phyloP scores from a whole-genome alignment of 2,888 invertebrate genomes.

The Trissolcus japonicus region DNA sequence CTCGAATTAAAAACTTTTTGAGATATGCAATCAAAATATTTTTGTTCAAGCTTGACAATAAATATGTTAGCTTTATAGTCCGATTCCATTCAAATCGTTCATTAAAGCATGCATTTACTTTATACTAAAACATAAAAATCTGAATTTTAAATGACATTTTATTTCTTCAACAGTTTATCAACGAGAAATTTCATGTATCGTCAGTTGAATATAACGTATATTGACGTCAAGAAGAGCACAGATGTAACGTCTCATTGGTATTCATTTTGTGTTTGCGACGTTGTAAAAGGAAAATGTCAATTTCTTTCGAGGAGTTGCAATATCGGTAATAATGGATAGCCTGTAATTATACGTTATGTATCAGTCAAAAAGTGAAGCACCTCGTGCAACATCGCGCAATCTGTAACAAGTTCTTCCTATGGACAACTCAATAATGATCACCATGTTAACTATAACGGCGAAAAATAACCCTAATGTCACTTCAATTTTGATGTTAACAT shows the following conservation, averaged over 20 bases:
- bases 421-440: conserved; percentile 16
- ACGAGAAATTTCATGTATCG: too few relatives aligned
- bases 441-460: conserved; percentile 1
- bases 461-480: conserved; percentile 17
- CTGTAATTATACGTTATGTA: conserved; percentile 61
- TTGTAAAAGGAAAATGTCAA: conserved; percentile 58
- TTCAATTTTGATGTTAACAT: conserved; percentile 13
- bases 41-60: conserved; percentile 30
- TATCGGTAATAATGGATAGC: conserved; percentile 62
- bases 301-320: conserved; percentile 52
- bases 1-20: conserved; percentile 19
- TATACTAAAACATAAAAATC: neutral
- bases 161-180: too few relatives aligned
- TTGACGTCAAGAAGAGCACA: conserved; percentile 42
- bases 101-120: neutral
- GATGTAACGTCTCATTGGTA: conserved; percentile 56
- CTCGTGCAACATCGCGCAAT: conserved; percentile 27
- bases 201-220: too few relatives aligned
- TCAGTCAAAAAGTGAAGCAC: conserved; percentile 57
- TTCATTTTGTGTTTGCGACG: conserved; percentile 50
- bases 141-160: neutral
- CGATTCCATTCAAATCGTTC: neutral
- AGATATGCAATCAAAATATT: conserved; percentile 28
- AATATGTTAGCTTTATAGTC: conserved; percentile 29
- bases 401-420: conserved; percentile 37